phyloP scores from a whole-genome alignment of 2,888 invertebrate species.

The Anthophora plumipes region DNA sequence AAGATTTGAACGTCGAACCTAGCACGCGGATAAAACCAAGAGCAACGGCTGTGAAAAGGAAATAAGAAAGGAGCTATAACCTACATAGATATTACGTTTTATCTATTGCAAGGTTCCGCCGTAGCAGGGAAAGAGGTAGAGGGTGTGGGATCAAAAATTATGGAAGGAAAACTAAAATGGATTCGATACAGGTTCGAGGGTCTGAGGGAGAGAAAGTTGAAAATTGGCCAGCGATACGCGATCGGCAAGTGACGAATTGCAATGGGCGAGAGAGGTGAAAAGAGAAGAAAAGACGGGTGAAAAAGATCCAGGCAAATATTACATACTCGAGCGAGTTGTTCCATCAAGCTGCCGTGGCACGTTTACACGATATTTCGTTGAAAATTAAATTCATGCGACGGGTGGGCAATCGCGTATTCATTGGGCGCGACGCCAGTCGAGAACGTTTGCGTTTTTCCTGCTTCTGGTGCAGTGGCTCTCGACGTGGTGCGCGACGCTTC shows the following conservation, averaged over 20 bases:
- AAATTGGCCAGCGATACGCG: neutral
- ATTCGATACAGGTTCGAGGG: too few species aligned
- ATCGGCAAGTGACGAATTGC: neutral
- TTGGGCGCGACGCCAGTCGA: conserved; percentile 65
- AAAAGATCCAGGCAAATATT: conserved; percentile 59
- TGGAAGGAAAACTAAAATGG: conserved; percentile 11
- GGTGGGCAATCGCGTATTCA: conserved; percentile 79
- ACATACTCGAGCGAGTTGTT: conserved; percentile 43
- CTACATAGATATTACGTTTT: neutral
- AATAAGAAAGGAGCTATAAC: neutral
- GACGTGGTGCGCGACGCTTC: too few species aligned
- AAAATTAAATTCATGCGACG: conserved; percentile 81
- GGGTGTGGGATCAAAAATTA: conserved; percentile 14
- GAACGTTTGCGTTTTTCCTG: conserved; percentile 51
- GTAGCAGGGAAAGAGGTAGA: neutral
- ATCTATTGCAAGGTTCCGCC: conserved; percentile 10
- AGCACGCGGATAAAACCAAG: neutral
- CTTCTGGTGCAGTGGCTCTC: conserved; percentile 13
- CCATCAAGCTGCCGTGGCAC: conserved; percentile 74
- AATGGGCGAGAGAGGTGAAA: neutral
- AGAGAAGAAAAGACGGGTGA: neutral
- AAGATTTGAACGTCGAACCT: conserved; percentile 2
- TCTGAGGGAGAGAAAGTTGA: neutral
- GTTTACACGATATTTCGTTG: conserved; percentile 78
- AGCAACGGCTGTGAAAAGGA: neutral